These are phyloP conservation scores for Fragum sueziense DNA, from an alignment of 2,888 invertebrate genomes.

Conservation along the genomic window DNA sequence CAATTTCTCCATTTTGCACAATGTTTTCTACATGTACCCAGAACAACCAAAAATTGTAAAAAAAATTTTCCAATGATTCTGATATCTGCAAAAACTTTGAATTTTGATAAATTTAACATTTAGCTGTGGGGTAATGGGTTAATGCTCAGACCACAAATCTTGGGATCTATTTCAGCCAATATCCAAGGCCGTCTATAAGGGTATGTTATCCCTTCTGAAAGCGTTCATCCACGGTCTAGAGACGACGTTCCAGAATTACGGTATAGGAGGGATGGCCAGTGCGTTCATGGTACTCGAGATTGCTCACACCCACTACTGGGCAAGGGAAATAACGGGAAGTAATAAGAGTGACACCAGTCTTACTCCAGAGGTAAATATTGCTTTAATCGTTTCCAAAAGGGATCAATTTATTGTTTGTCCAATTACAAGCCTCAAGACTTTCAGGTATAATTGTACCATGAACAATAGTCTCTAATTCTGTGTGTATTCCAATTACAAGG, in stretches of 20 bases:
- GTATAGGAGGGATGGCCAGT: conserved; percentile 96
- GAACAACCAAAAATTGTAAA: too few species aligned
- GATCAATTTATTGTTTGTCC: too few species aligned
- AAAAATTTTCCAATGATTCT: too few species aligned
- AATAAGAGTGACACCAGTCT: conserved; percentile 79
- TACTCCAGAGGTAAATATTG: conserved; percentile 77
- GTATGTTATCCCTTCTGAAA: conserved; percentile 95
- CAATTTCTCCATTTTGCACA: too few species aligned
- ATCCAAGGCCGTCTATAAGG: conserved; percentile 96
- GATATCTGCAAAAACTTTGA: too few species aligned
- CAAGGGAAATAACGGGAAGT: conserved; percentile 74
- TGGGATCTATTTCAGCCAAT: conserved; percentile 83
- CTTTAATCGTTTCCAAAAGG: too few species aligned
- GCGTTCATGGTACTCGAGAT: conserved; percentile 98
- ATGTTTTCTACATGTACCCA: too few species aligned
- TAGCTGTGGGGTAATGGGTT: neutral
- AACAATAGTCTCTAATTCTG: too few species aligned
- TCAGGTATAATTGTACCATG: too few species aligned
- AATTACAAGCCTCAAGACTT: too few species aligned
- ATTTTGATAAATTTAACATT: neutral
- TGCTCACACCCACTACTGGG: conserved; percentile 96
- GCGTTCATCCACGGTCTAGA: conserved; percentile 95
- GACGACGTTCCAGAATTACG: conserved; percentile 95
- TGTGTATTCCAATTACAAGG: too few species aligned
- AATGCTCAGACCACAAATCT: neutral